These are phyloP conservation scores for Popillia japonica DNA, from an alignment of 1,140 invertebrate genomes.

Conservation along the genomic window DNA sequence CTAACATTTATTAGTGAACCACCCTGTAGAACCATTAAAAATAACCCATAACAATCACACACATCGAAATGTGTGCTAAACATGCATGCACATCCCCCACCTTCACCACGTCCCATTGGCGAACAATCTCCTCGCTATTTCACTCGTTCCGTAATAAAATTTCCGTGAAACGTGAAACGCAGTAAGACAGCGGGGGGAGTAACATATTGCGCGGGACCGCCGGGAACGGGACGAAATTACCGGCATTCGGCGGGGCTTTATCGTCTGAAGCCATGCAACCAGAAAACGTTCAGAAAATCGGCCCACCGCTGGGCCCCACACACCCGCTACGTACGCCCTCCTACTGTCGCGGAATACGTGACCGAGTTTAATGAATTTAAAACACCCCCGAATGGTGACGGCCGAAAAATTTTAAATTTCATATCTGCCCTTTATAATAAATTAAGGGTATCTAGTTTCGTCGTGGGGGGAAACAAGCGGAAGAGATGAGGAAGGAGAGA, in stretches of 20 bases:
- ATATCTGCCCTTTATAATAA: slow-evolving; percentile 27
- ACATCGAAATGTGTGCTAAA: slow-evolving; percentile 1
- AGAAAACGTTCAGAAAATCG: slow-evolving; percentile 29
- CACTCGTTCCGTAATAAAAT: slow-evolving; percentile 1
- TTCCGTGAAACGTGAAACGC: slow-evolving; percentile 12
- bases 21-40: slow-evolving; percentile 23
- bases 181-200: slow-evolving; percentile 19
- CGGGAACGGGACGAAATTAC: slow-evolving; percentile 25
- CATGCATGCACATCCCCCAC: neutral
- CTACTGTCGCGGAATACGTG: slow-evolving; percentile 11
- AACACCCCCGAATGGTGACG: neutral
- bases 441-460: slow-evolving; percentile 17
- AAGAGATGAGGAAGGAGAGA: no score
- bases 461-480: neutral
- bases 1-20: no score
- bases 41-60: neutral
- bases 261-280: slow-evolving; percentile 22
- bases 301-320: neutral
- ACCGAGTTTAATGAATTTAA: slow-evolving; percentile 31
- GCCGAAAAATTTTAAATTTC: slow-evolving; percentile 17
- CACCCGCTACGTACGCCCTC: neutral
- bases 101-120: neutral
- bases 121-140: neutral
- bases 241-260: neutral
- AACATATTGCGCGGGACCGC: slow-evolving; percentile 19